Evolutionary conservation across 2,888 invertebrate species (phyloP), one percentile per base, ranked within the genome.

Genomic region (Ecliptopera silaceata): DNA sequence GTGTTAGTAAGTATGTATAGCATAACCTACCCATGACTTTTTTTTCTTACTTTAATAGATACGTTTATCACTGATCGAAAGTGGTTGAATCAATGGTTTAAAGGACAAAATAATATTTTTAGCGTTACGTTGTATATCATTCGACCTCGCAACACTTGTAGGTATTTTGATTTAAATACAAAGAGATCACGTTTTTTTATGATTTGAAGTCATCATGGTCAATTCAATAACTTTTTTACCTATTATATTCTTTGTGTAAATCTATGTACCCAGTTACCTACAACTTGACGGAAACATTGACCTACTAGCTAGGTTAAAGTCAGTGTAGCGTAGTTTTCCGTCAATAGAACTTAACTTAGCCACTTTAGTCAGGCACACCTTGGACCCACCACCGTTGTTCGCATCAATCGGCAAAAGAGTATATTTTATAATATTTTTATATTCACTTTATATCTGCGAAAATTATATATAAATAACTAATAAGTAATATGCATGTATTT

Each of bases 311-410:
- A 57, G 38, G 46, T 12, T 38, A 44, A 26, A 26, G 50, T 36
- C 15, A 12, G 2, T 31, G 31, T 55, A 55, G 43, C 58, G 63
- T 67, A 70, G 66, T 69, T 71, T 69, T 69, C 68, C 66, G 72
- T 63, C 68, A 68, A 72, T 70, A 72, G 66, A 74, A 47, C n/a
- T n/a, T n/a, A n/a, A 66, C 70, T 69, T 70, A 68, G 26, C 10
- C 26, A 26, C 26, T 26, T 26, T 8, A 36, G 63, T 62, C 64
- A 65, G 65, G 65, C 61, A 65, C 56, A 71, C 73, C 74, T 74
- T 74, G 72, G 62, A 39, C 53, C 42, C 26, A 6, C 26, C 26
- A 26, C 26, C 2, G 20, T 26, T 26, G 26, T 8, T 26, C n/a
- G n/a, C n/a, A 8, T 6, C 26, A 8, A 8, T 5, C 26, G 6